These are phyloP conservation scores for Hozukius guyotensis DNA, from an alignment of 2,797 vertebrate genomes.

Conservation along the genomic window DNA sequence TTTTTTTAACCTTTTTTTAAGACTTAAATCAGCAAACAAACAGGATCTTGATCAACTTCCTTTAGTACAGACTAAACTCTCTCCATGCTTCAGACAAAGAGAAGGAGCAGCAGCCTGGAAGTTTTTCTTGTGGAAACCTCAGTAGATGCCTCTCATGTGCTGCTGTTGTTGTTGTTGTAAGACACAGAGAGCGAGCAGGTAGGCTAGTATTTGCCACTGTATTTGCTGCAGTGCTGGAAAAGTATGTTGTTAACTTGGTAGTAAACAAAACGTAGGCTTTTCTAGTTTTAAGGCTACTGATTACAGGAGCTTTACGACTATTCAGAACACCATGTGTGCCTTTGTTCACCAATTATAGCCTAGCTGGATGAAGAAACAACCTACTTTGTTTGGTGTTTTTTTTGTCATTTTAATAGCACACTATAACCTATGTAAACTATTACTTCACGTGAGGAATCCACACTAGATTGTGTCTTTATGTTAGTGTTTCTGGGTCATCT, in stretches of 20 bases:
- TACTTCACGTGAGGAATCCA: neutral
- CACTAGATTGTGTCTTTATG: neutral
- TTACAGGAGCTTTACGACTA: constrained; percentile 23
- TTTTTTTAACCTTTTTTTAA: neutral
- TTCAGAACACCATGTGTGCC: constrained; percentile 32
- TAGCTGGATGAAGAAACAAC: neutral
- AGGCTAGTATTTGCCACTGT: constrained; percentile 55
- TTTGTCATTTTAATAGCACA: constrained; percentile 20
- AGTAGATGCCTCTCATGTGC: constrained; percentile 85
- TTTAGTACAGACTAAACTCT: constrained; percentile 10
- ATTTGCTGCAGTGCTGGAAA: neutral
- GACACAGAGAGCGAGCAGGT: constrained; percentile 83
- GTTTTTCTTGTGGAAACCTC: constrained; percentile 41
- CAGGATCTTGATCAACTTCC: neutral
- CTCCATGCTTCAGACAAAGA: constrained; percentile 49
- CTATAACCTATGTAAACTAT: neutral
- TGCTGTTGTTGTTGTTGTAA: constrained; percentile 77
- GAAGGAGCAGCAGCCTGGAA: constrained; percentile 43
- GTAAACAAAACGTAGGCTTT: constrained; percentile 34
- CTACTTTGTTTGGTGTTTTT: constrained; percentile 26
- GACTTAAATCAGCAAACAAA: neutral
- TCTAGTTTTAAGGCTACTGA: constrained; percentile 36
- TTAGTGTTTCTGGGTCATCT: neutral
- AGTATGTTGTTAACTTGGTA: constrained; percentile 14
- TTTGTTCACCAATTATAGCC: constrained; percentile 46